These are phyloP conservation scores for Alauda arvensis DNA, from an alignment of 2,797 vertebrate species.

Conservation along the genomic window DNA sequence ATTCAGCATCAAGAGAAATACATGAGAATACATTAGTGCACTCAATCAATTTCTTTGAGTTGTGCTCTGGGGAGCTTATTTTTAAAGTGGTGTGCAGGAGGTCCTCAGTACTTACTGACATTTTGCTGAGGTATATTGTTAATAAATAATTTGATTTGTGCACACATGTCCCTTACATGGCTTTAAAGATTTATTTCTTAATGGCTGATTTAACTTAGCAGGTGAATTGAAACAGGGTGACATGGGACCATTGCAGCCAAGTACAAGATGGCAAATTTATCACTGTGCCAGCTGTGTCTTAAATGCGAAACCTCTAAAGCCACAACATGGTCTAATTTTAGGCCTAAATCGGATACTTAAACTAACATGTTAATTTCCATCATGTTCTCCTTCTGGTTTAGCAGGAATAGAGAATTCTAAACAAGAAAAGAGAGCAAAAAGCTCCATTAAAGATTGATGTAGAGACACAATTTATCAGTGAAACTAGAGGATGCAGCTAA, in stretches of 20 bases:
- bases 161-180: constrained; percentile 20
- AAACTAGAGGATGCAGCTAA: background rate
- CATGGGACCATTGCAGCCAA: background rate
- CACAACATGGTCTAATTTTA: background rate
- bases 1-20: constrained; percentile 13
- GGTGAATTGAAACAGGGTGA: constrained; percentile 8
- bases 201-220: constrained; percentile 39
- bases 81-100: constrained; percentile 26
- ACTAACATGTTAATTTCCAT: background rate
- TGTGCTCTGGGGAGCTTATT: constrained; percentile 9
- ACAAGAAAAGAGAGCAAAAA: background rate
- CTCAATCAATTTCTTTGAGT: constrained; percentile 26
- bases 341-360: background rate
- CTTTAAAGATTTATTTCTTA: constrained; percentile 56
- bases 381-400: background rate
- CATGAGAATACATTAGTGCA: constrained; percentile 12
- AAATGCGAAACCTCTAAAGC: background rate
- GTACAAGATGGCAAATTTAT: background rate
- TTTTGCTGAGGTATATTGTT: constrained; percentile 41
- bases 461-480: background rate
- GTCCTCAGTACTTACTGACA: background rate
- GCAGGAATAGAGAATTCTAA: background rate
- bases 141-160: constrained; percentile 60
- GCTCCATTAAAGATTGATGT: background rate
- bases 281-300: background rate